Base-by-base conservation (phyloP, 2,888 invertebrate species). In the Metalampra italica region DNA sequence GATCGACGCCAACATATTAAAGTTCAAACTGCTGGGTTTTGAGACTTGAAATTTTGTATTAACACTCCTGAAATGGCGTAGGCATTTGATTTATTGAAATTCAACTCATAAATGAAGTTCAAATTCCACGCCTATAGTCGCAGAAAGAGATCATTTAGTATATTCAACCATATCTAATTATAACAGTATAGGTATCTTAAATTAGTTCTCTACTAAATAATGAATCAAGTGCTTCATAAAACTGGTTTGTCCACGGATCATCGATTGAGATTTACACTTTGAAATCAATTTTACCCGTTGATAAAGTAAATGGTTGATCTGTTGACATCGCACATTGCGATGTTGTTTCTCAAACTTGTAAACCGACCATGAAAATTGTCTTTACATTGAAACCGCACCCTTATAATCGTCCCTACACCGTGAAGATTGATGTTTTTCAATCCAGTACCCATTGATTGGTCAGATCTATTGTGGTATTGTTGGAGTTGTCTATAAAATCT, bases 261-360 rank as follows among this genome's bases (percentile, higher is more conserved):
- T 42, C 45, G 29, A 12, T 13, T 34, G 36, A 37, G 14, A 47
- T 22, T 40, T 46, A 37, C 34, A 47, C 22, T 40, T 46, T 51
- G 49, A 56, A 60, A 63, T 59, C 52, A 54, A 60, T 60, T 59
- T 54, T 39, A 53, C 47, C 56, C 42, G 53, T 62, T 51, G 29
- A 22, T 45, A 50, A 22, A 22, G 22, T 52, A 45, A 40, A 52
- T 59, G 57, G 58, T 58, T 59, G 56, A 54, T 60, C 58, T 56
- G 47, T 47, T 46, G 42, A 12, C 46, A 53, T 46, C 51, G 52
- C 55, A 47, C 51, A 46, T 66, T 65, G 60, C 66, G 51, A 50
- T 47, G 53, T 46, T 49, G 55, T 66, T 66, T 55, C 64, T 55
- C 46, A 60, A 67, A 58, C 47, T 14, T 34, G 30, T 34, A 42